Conservation (phyloP, 1,140 invertebrate species). For the Scaptodrosophila lebanonensis region DNA sequence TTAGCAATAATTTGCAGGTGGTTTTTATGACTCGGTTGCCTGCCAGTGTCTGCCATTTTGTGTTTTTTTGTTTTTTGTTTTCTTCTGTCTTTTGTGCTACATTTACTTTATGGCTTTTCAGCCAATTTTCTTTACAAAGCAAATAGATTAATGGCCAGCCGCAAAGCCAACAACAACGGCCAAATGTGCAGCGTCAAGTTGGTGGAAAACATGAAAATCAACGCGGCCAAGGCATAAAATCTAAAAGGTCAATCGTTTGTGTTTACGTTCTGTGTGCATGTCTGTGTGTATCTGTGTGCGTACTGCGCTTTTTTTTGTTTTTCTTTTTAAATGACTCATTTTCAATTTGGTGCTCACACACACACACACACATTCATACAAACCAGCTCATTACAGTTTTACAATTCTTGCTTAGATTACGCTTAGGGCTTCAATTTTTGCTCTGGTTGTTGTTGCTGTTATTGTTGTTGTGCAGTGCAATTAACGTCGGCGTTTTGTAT, state of each 20-base stretch:
- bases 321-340: constrained; percentile 54
- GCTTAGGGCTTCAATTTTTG: constrained; percentile 34
- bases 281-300: constrained; percentile 13
- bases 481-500: constrained; percentile 61
- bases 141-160: too few relatives aligned
- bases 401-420: constrained; percentile 16
- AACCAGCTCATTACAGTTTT: not conserved
- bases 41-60: too few relatives aligned
- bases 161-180: too few relatives aligned
- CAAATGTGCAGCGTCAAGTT: not conserved
- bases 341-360: constrained; percentile 40
- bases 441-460: constrained; percentile 26
- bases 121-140: too few relatives aligned
- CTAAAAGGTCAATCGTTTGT: constrained; percentile 39
- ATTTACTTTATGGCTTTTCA: too few relatives aligned
- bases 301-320: constrained; percentile 22
- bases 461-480: constrained; percentile 29
- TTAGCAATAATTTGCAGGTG: constrained; percentile 16
- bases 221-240: constrained; percentile 5
- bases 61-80: not conserved
- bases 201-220: constrained; percentile 3
- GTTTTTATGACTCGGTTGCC: constrained; percentile 9
- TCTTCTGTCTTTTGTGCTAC: not conserved
- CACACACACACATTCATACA: constrained; percentile 4
- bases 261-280: not conserved